phyloP scores from a whole-genome alignment of 92 coral and sea anemone genomes.

The Hydrozoanthus gracilis region DNA sequence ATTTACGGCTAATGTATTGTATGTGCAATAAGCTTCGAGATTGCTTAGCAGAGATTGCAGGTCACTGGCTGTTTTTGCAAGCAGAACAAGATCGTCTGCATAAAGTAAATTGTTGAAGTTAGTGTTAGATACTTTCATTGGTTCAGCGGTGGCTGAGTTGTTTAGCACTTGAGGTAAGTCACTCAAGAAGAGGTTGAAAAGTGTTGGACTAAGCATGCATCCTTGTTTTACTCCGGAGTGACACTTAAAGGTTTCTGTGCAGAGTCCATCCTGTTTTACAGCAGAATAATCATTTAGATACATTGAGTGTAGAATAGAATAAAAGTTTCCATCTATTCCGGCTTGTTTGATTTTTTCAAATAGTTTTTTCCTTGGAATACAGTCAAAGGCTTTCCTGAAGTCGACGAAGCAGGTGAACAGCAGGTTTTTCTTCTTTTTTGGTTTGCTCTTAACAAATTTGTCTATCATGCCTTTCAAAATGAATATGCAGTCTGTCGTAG shows the following conservation, averaged over 20 bases:
- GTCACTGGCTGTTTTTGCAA: constrained; percentile 20
- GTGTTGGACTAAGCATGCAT: too few relatives aligned
- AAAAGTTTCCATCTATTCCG: constrained; percentile 51
- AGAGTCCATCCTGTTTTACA: too few relatives aligned
- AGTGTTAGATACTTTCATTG: constrained; percentile 2
- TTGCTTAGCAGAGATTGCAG: constrained; percentile 15
- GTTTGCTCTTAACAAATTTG: constrained; percentile 52
- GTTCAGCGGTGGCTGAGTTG: not conserved
- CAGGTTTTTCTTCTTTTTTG: constrained; percentile 48
- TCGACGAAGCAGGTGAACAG: constrained; percentile 65
- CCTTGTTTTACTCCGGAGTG: too few relatives aligned
- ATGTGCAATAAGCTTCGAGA: not conserved
- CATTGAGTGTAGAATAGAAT: constrained; percentile 48
- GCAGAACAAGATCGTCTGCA: constrained; percentile 20
- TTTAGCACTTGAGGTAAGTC: not conserved
- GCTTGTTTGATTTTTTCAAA: constrained; percentile 50
- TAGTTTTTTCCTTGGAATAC: constrained; percentile 56
- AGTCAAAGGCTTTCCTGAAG: constrained; percentile 61
- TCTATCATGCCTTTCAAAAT: constrained; percentile 50
- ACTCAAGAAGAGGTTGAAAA: too few relatives aligned
- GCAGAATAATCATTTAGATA: too few relatives aligned
- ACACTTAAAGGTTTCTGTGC: too few relatives aligned
- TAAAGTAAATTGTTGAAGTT: not conserved
- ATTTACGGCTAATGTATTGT: constrained; percentile 19
- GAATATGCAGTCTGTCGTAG: constrained; percentile 32